These are phyloP conservation scores for Crossoptilon crossoptilon DNA, from an alignment of 2,797 vertebrate species.

Conservation along the genomic window DNA sequence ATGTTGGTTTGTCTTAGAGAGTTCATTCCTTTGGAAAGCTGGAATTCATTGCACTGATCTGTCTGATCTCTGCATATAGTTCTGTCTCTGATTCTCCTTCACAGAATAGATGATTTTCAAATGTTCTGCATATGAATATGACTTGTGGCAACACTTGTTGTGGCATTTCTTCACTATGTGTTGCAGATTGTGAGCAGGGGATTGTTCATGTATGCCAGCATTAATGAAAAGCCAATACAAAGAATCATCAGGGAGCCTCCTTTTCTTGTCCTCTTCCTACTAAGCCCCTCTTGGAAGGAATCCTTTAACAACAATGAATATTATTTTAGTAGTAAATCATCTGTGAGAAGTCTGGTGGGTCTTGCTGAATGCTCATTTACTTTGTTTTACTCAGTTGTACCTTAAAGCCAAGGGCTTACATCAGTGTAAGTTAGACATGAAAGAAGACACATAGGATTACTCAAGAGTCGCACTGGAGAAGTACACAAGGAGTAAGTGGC, in stretches of 20 bases:
- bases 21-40: background rate
- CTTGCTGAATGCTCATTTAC: background rate
- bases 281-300: background rate
- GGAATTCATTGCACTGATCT: accelerated
- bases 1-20: background rate
- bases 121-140: background rate
- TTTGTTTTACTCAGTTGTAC: background rate
- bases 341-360: background rate
- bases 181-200: background rate
- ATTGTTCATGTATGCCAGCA: background rate
- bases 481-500: background rate
- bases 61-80: background rate
- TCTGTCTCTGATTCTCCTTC: background rate
- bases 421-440: background rate
- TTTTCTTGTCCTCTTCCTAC: background rate
- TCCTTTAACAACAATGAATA: background rate
- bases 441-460: background rate
- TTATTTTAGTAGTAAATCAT: background rate
- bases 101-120: background rate
- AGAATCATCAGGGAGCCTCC: background rate
- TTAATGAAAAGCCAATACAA: background rate
- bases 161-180: background rate
- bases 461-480: background rate
- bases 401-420: background rate
- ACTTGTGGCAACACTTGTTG: background rate